phyloP scores from a whole-genome alignment of 2,113 vertebrate genomes.

The Erinaceus europaeus region DNA sequence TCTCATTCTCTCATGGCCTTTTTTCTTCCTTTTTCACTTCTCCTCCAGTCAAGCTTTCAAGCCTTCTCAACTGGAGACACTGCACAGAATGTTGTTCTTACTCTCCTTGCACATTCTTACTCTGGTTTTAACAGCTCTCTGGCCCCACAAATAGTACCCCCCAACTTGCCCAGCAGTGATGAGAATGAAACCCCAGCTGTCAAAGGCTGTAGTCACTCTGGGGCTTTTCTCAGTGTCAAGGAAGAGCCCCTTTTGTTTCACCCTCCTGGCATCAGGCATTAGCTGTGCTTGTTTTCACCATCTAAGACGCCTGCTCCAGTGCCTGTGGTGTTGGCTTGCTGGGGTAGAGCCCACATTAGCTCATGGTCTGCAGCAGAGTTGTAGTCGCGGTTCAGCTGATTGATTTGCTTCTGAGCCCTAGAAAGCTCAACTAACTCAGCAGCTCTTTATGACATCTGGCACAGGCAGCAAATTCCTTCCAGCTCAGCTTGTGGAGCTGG shows the following conservation, averaged over 20 bases:
- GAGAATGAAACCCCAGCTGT: constrained; percentile 68
- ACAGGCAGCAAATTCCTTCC: constrained; percentile 4
- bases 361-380: constrained; percentile 24
- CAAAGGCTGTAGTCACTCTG: neutral
- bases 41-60: neutral
- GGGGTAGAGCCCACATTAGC: neutral
- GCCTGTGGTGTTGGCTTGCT: constrained; percentile 31
- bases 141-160: constrained; percentile 20
- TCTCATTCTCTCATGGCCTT: neutral
- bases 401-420: constrained; percentile 63
- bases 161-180: constrained; percentile 30
- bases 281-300: neutral
- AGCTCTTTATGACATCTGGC: constrained; percentile 66
- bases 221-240: constrained; percentile 25
- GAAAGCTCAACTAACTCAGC: constrained; percentile 56
- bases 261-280: constrained; percentile 15
- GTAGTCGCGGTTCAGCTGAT: constrained; percentile 46
- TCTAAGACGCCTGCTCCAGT: neutral
- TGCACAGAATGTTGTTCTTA: neutral
- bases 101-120: neutral
- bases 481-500: constrained; percentile 42
- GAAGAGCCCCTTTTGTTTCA: constrained; percentile 40
- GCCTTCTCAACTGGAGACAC: neutral
- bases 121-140: constrained; percentile 35
- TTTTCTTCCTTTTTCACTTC: neutral